A percentile compares a stretch with the other conserved stretches of the same genome.
Evolutionary conservation across 1,140 invertebrate species (phyloP).

Genomic region (Heliconius hewitsoni): DNA sequence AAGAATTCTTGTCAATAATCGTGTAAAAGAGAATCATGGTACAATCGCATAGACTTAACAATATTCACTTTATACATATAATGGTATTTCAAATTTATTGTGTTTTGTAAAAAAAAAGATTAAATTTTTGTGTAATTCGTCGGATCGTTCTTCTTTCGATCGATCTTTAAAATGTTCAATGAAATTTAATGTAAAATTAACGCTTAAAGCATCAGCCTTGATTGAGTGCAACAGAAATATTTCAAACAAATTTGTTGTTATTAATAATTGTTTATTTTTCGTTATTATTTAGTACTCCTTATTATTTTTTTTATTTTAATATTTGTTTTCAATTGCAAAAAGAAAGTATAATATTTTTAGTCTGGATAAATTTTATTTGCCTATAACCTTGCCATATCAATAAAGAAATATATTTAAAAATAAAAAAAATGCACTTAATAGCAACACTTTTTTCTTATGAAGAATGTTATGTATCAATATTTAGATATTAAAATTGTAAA

Average conservation of each 20-base stretch:
- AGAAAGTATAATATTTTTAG: too few relatives aligned
- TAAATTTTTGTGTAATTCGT: neutral
- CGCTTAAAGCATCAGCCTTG: too few relatives aligned
- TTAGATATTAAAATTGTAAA: neutral
- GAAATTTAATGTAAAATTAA: too few relatives aligned
- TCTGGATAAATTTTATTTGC: neutral
- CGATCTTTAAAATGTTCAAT: neutral
- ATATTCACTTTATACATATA: neutral
- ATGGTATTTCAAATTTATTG: neutral
- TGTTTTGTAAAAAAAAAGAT: neutral
- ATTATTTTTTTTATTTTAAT: neutral
- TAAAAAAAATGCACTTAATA: neutral
- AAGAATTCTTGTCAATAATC: constrained; percentile 22
- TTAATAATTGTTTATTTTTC: too few relatives aligned
- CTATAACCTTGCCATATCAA: neutral
- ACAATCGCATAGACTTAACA: constrained; percentile 14
- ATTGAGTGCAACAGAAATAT: too few relatives aligned
- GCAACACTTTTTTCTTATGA: constrained; percentile 3
- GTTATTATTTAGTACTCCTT: too few relatives aligned
- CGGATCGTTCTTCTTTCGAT: too few relatives aligned
- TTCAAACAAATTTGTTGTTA: too few relatives aligned
- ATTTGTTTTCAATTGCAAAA: too few relatives aligned
- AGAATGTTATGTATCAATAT: neutral
- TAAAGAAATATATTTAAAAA: neutral
- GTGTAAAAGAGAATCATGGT: constrained; percentile 6